Evolutionary conservation across 2,113 vertebrate genomes (phyloP), one percentile per base, ranked within the genome.

Genomic region (Vimba vimba): DNA sequence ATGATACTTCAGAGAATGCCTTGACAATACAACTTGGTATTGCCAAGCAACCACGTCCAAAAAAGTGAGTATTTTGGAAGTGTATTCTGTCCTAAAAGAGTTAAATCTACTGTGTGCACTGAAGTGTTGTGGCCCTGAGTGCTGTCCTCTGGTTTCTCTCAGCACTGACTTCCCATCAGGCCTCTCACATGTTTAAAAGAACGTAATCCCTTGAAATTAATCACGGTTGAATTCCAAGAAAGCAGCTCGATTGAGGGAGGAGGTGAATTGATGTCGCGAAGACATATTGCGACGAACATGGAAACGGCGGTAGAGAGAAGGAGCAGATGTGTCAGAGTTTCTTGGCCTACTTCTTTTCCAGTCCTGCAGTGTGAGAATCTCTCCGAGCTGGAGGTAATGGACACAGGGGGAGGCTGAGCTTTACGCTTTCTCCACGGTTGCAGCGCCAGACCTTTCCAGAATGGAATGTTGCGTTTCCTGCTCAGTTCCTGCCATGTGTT

Each of bases 401-500:
- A 90, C 87, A 87, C 89, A 27, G 30, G 76, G 86, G 84, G 84
- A 88, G 75, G 57, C 74, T 57, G 75, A 36, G 71, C 62, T 82
- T 87, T 85, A 82, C 76, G 57, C 79, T 79, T 85, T 90, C 85
- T 90, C 75, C 85, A 83, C 43, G 79, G 79, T 88, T 47, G 45
- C 50, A 85, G 88, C 66, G 75, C 76, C 88, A 84, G 86, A 87
- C 83, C 87, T 86, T 88, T 86, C 83, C 89, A 89, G 87, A 88
- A 83, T 86, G 91, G 91, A 91, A 92, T 92, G 91, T 77, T 89
- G 89, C 86, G 84, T 92, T 92, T 92, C 91, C 91, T 91, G 91
- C 89, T 91, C 71, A 12, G 88, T 90, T 89, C 88, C 85, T 90
- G 87, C 86, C 90, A 89, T 92, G 89, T 91, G 91, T 90, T 87